phyloP scores from a whole-genome alignment of 2,888 invertebrate species.

The Drosophila subsilvestris region DNA sequence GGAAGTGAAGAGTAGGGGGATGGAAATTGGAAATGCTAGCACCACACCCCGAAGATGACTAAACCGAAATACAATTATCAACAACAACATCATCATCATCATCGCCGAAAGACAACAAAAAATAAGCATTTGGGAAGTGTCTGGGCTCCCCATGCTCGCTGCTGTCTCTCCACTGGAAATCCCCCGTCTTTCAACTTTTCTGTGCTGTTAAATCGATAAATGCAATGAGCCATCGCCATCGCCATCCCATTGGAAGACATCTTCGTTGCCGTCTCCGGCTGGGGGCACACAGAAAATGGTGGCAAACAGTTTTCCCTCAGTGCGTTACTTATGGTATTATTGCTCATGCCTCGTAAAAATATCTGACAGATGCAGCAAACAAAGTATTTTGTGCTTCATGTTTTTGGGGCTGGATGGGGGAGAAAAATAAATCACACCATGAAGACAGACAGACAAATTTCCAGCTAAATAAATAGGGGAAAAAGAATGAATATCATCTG shows the following conservation, averaged over 20 bases:
- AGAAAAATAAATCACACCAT: slow-evolving; percentile 53
- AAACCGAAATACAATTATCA: slow-evolving; percentile 37
- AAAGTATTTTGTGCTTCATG: slow-evolving; percentile 31
- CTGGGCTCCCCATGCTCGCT: slow-evolving; percentile 30
- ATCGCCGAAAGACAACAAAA: not conserved
- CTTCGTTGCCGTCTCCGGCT: slow-evolving; percentile 32
- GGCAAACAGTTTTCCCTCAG: slow-evolving; percentile 44
- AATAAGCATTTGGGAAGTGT: slow-evolving; percentile 8
- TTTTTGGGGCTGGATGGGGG: slow-evolving; percentile 10
- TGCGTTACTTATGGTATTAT: slow-evolving; percentile 63
- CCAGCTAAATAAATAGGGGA: slow-evolving; percentile 62
- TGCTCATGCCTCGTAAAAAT: slow-evolving; percentile 41
- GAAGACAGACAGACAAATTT: slow-evolving; percentile 47
- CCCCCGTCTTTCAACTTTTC: not conserved
- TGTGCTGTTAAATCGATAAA: slow-evolving; percentile 70
- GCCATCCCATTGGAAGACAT: slow-evolving; percentile 14
- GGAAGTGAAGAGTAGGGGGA: not conserved
- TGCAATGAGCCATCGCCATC: slow-evolving; percentile 64
- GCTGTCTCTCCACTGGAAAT: slow-evolving; percentile 14
- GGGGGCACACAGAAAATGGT: slow-evolving; percentile 23
- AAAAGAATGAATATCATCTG: not conserved
- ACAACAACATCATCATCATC: slow-evolving; percentile 37
- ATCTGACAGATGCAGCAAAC: slow-evolving; percentile 29
- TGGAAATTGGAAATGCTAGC: not conserved
- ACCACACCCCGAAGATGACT: slow-evolving; percentile 49